Percentiles rank a stretch among this genome's conserved stretches.
Conservation (phyloP, 2,888 invertebrate species). For the Byasa hedistus region DNA sequence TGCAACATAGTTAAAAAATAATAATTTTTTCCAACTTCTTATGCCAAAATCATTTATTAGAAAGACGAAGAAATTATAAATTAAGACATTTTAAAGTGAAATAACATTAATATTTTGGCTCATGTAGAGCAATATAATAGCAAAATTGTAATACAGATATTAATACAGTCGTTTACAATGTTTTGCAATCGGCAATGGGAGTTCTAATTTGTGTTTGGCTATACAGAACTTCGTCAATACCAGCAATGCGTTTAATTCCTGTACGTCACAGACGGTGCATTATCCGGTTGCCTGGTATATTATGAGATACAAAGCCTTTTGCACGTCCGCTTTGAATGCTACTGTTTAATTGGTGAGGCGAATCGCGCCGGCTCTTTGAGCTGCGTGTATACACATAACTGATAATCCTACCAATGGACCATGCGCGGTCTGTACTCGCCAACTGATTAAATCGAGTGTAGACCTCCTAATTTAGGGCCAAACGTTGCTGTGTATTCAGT, state of each 20-base stretch:
- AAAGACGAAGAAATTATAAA: no score
- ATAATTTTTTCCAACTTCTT: no score
- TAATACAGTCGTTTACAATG: conserved; percentile 32
- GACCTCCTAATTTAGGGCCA: conserved; percentile 12
- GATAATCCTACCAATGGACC: conserved; percentile 41
- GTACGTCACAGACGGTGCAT: conserved; percentile 37
- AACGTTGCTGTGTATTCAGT: neutral
- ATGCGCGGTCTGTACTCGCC: conserved; percentile 27
- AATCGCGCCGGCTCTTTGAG: conserved; percentile 41
- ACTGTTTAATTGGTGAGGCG: conserved; percentile 59
- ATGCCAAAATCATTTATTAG: no score
- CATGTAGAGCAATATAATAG: neutral
- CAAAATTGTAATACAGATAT: conserved; percentile 25
- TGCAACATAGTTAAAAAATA: no score
- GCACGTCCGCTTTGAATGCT: conserved; percentile 48
- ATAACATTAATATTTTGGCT: no score
- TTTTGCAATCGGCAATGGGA: conserved; percentile 30
- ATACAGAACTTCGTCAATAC: conserved; percentile 36
- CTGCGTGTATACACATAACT: conserved; percentile 36
- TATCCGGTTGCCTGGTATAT: conserved; percentile 51
- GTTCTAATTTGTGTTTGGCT: conserved; percentile 34
- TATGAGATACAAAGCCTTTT: conserved; percentile 61
- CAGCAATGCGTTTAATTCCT: conserved; percentile 45
- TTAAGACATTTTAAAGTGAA: no score
- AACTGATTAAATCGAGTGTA: conserved; percentile 7